Base-by-base conservation (phyloP, 2,888 invertebrate genomes). In the Tridacna crocea region DNA sequence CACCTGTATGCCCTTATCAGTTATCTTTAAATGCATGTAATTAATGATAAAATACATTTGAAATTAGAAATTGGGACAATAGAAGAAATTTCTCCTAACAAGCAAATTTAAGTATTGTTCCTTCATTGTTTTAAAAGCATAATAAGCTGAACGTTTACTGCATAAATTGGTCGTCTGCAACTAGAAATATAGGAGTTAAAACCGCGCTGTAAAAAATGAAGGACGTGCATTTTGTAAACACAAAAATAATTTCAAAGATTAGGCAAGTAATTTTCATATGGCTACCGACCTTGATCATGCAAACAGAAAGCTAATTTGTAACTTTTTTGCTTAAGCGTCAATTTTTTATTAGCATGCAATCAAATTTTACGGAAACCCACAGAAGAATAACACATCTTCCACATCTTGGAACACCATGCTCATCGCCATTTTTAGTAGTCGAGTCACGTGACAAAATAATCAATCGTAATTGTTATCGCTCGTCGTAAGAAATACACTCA, bases 361-460 rank as follows among this genome's bases (percentile, higher is more conserved):
- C 11, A 22, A 77, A 70, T 63, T 51, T 77, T 55, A 47, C 26
- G 22, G 48, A 72, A 76, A 80, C 68, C 61, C 79, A 75, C 77
- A 68, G 48, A 75, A 75, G 17, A 8, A 72, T 75, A 76, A 74
- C 60, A 72, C 78, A 80, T 73, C 58, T 72, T 76, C 75, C 75
- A 84, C 80, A 83, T 80, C 66, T 72, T 73, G 60, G 72, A 17
- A 55, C 24, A 77, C 72, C 83, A 84, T 84, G 83, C 83, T 80
- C 80, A 80, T 80, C 83, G 83, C 83, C 83, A 84, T 84, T 78
- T 82, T 84, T 84, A 83, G 65, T 73, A n/a, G 36, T 55, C 36
- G 74, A 55, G 79, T 84, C 83, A 84, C 83, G 83, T 84, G 83
- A 84, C 83, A 61, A 46, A 74, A 61, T 61, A 73, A 74, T 70